A percentile compares a stretch with the other conserved stretches of the same genome.
These are phyloP conservation scores for Diadegma fenestrale DNA, from an alignment of 2,888 invertebrate species.

Conservation along the genomic window DNA sequence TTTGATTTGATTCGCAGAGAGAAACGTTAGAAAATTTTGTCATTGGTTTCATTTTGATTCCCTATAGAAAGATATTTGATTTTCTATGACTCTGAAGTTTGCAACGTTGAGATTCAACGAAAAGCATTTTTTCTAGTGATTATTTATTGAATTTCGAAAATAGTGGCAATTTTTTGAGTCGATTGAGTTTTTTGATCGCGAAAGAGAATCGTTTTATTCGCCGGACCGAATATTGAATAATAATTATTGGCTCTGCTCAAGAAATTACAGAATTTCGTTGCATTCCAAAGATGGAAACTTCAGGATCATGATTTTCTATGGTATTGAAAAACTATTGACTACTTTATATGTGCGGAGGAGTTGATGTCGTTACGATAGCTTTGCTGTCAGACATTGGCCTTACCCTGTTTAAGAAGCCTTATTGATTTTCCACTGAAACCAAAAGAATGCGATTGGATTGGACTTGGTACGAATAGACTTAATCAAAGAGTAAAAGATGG, in stretches of 20 bases:
- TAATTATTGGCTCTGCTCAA: too few species aligned
- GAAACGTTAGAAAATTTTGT: not conserved
- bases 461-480: conserved; percentile 29
- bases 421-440: conserved; percentile 51
- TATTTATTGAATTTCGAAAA: too few species aligned
- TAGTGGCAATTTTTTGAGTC: too few species aligned
- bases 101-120: too few species aligned
- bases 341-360: not conserved
- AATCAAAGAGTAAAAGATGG: conserved; percentile 3
- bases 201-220: too few species aligned
- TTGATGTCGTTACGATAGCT: conserved; percentile 22
- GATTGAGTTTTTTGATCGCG: too few species aligned
- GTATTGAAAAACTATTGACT: not conserved
- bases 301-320: not conserved
- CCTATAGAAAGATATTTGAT: not conserved
- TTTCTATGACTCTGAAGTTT: too few species aligned
- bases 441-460: conserved; percentile 55
- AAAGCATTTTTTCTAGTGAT: too few species aligned
- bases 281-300: too few species aligned
- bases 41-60: not conserved
- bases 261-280: too few species aligned
- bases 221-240: too few species aligned
- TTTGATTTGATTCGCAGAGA: not conserved
- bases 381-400: conserved; percentile 40
- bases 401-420: conserved; percentile 45